Percentiles rank a stretch among this genome's conserved stretches.
Conservation (phyloP, 2,888 invertebrate genomes). For the Mystacides longicornis region DNA sequence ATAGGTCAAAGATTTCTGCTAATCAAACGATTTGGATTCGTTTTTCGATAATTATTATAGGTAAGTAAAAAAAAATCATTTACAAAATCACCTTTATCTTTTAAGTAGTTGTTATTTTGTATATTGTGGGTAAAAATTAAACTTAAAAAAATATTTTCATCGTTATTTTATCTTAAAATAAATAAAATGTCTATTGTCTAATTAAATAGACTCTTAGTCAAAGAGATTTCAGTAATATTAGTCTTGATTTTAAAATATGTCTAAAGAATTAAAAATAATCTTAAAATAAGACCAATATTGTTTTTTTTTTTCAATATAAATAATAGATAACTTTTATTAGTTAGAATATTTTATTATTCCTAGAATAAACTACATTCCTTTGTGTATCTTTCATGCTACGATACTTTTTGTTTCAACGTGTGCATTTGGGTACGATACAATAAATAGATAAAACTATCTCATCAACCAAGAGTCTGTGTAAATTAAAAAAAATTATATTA, state of each 20-base stretch:
- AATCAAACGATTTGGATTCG: slow-evolving; percentile 24
- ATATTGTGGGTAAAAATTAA: background rate
- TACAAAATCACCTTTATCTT: background rate
- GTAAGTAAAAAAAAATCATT: background rate
- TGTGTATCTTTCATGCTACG: too few relatives aligned
- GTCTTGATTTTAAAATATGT: slow-evolving; percentile 16
- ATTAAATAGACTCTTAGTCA: slow-evolving; percentile 23
- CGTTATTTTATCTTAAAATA: background rate
- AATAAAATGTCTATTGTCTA: background rate
- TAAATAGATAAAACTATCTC: slow-evolving; percentile 5
- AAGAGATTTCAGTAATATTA: slow-evolving; percentile 18
- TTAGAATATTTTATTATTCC: too few relatives aligned
- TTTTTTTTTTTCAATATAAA: too few relatives aligned
- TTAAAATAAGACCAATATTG: too few relatives aligned
- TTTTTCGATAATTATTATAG: background rate
- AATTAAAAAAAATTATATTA: background rate
- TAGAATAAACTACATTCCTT: too few relatives aligned
- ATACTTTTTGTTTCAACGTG: too few relatives aligned
- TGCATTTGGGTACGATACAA: background rate
- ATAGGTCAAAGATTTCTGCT: slow-evolving; percentile 21
- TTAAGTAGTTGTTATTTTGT: background rate
- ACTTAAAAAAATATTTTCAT: background rate
- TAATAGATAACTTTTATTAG: too few relatives aligned
- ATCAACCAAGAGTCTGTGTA: slow-evolving; percentile 21
- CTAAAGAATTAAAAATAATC: too few relatives aligned